Base-by-base conservation (phyloP, 1,140 invertebrate species). In the Panagrolaimus sp. region DNA sequence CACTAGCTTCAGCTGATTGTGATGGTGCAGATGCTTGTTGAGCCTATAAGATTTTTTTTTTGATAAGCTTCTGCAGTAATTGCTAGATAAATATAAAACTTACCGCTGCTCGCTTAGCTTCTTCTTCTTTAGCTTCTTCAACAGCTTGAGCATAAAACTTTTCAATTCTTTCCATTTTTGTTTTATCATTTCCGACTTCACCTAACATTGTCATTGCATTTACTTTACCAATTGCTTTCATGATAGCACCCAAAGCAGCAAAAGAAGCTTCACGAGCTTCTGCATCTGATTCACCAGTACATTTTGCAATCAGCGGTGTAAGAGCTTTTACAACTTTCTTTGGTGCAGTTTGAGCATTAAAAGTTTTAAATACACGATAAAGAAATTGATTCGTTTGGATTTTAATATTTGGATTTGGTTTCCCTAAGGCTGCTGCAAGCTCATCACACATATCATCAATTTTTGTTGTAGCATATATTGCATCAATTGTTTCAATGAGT, bases 181-280 rank as follows among this genome's bases (percentile, higher is more conserved):
- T 83, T 62, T 81, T 74, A 46, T 89, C 88, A 82, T 92, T 69
- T 61, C 82, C 93, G 3, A 98, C 84, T 83, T 96, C 93, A 5
- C 88, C 87, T 16, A 97, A 85, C 78, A 95, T 91, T 0, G 91
- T 90, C 48, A 87, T 87, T 61, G 97, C 89, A 14, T 89, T 87
- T 84, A 94, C 95, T 42, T 98, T 94, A n/a, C 93, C 91, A 11
- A 96, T 89, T 7, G 96, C 87, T 84, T 96, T 97, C 86, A 93
- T 90, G 1, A 92, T 88, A 0, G 92, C 94, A n/a, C 93, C 96
- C 9, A 98, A 83, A 2, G 93, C 93, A 83, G 93, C 90, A 4
- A 81, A 85, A 1, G 84, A 81, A 1, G 83, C 82, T 63, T 86
- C 86, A 47, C 86, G 71, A 16, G 85, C 84, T 57, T 84, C 84